Percentiles rank a stretch among this genome's conserved stretches.
Conservation (phyloP, 2,888 invertebrate genomes). For the Patella pellucida region DNA sequence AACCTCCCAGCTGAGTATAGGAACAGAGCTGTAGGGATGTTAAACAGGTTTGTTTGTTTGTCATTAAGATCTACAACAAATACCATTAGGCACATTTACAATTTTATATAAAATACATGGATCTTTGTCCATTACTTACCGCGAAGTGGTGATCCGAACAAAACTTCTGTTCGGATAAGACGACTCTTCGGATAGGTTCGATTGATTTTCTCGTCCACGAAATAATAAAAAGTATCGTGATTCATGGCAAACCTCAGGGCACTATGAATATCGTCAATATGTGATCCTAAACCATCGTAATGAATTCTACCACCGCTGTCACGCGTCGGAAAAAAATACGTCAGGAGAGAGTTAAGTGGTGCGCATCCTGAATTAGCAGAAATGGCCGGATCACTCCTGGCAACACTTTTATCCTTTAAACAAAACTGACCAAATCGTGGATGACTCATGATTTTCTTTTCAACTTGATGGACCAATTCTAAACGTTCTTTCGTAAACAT, state of each 20-base stretch:
- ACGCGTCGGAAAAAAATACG: conserved; percentile 63
- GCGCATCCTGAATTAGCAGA: conserved; percentile 52
- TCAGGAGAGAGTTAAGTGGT: conserved; percentile 62
- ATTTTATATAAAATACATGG: neutral
- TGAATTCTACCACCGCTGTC: conserved; percentile 42
- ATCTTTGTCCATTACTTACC: conserved; percentile 41
- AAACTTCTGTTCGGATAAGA: conserved; percentile 59
- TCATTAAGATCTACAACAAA: too few relatives aligned
- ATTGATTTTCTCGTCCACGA: conserved; percentile 62
- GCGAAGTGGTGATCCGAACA: conserved; percentile 63
- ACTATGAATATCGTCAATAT: conserved; percentile 55
- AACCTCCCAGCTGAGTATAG: neutral
- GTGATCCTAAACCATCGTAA: conserved; percentile 61
- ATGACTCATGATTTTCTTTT: conserved; percentile 52
- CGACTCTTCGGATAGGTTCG: conserved; percentile 51
- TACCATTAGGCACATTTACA: neutral
- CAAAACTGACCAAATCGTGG: conserved; percentile 59
- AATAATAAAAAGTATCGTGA: conserved; percentile 61
- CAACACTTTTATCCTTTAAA: conserved; percentile 44
- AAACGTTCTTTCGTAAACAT: conserved; percentile 62
- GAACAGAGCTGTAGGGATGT: neutral
- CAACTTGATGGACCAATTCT: conserved; percentile 56
- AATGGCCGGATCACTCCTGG: conserved; percentile 44
- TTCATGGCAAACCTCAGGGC: conserved; percentile 61
- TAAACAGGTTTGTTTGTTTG: too few relatives aligned